A percentile compares a stretch with the other conserved stretches of the same genome.
phyloP scores from a whole-genome alignment of 2,888 invertebrate genomes.

The Buathra laborator region DNA sequence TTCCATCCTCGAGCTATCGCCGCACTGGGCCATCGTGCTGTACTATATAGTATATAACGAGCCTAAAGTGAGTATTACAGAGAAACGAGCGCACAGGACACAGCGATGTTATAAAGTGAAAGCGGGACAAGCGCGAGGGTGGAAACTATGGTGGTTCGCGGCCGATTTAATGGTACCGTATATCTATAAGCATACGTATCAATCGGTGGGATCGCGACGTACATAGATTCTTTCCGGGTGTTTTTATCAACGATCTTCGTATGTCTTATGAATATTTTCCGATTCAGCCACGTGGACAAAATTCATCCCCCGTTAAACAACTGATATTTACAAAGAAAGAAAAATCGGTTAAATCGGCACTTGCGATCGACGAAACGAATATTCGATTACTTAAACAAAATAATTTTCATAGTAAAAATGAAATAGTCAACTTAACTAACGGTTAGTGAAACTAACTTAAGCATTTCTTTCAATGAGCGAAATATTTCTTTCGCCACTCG shows the following conservation, averaged over 20 bases:
- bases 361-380: too few relatives aligned
- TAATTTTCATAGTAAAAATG: too few relatives aligned
- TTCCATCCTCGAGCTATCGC: conserved; percentile 56
- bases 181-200: conserved; percentile 66
- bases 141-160: conserved; percentile 67
- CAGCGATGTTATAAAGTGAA: conserved; percentile 41
- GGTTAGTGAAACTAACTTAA: too few relatives aligned
- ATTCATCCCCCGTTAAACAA: neutral
- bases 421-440: too few relatives aligned
- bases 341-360: too few relatives aligned
- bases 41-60: neutral
- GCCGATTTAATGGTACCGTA: conserved; percentile 81
- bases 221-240: conserved; percentile 25
- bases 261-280: conserved; percentile 53
- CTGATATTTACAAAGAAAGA: too few relatives aligned
- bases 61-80: conserved; percentile 6
- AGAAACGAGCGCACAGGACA: neutral
- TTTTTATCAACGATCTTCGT: conserved; percentile 49
- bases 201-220: conserved; percentile 67
- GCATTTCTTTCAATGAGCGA: too few relatives aligned
- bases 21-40: conserved; percentile 36
- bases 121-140: conserved; percentile 68
- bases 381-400: neutral
- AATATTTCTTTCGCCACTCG: too few relatives aligned
- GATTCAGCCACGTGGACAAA: conserved; percentile 9